Percentiles rank a stretch among this genome's conserved stretches.
These are phyloP conservation scores for Cladorhizidae sp. DNA, from an alignment of 37 sponge, comb jelly and placozoan genomes.

Conservation along the genomic window DNA sequence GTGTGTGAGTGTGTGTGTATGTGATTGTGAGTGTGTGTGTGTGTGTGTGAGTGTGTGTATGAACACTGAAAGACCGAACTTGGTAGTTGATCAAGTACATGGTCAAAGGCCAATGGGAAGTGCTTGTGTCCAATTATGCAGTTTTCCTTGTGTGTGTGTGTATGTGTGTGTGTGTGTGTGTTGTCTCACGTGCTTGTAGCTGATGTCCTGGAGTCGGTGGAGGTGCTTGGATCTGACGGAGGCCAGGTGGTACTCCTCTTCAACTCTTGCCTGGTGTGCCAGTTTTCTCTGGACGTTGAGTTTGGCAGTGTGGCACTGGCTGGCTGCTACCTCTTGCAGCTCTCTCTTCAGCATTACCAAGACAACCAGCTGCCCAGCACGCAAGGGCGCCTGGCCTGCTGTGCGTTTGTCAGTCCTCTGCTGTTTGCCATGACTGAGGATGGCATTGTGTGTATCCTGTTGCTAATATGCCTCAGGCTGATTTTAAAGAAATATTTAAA, in stretches of 20 bases:
- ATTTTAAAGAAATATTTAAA: too few species aligned
- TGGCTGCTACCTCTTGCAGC: neutral
- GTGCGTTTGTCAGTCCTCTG: slow-evolving; percentile 24
- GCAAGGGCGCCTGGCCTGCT: slow-evolving; percentile 1
- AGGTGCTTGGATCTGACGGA: slow-evolving; percentile 20
- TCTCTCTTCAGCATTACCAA: slow-evolving; percentile 7
- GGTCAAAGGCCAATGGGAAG: neutral
- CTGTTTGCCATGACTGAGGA: slow-evolving; percentile 32
- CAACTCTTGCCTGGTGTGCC: slow-evolving; percentile 22
- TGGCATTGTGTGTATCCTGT: slow-evolving; percentile 59
- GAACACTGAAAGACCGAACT: neutral
- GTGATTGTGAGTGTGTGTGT: neutral
- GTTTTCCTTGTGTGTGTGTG: neutral
- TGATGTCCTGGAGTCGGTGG: slow-evolving; percentile 15
- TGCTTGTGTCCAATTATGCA: neutral
- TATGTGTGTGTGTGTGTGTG: neutral
- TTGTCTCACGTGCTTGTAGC: slow-evolving; percentile 1
- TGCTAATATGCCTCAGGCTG: too few species aligned
- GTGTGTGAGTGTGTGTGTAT: too few species aligned
- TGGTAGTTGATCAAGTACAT: neutral
- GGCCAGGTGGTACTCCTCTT: slow-evolving; percentile 26
- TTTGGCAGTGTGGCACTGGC: slow-evolving; percentile 24
- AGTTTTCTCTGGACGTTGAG: slow-evolving; percentile 28
- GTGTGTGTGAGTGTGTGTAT: neutral
- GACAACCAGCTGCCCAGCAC: slow-evolving; percentile 18